These are phyloP conservation scores for Notiomystis cincta DNA, from an alignment of 2,113 vertebrate genomes.

Conservation along the genomic window DNA sequence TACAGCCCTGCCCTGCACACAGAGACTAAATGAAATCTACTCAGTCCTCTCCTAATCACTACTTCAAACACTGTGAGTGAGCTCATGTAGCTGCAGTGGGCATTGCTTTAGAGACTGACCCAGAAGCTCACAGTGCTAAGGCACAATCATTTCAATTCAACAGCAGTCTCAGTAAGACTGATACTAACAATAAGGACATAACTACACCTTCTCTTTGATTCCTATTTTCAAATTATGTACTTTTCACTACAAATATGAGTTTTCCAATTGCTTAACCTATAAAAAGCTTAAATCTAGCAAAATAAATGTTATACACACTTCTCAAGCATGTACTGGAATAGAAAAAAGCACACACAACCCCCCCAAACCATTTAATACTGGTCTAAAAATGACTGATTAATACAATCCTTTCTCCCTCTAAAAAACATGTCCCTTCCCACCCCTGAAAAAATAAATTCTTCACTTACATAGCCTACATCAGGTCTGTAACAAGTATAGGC, in stretches of 20 bases:
- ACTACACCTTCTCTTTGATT: background rate
- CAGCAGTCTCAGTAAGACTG: background rate
- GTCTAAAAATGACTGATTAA: background rate
- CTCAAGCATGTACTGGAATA: background rate
- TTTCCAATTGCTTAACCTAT: background rate
- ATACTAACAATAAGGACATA: background rate
- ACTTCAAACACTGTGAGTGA: background rate
- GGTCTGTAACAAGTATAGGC: conserved; percentile 94
- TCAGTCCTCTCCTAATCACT: background rate
- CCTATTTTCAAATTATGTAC: background rate
- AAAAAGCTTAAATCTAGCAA: background rate
- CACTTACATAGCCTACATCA: conserved; percentile 93
- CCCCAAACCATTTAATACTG: background rate
- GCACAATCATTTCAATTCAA: background rate
- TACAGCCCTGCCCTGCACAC: background rate
- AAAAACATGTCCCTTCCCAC: background rate
- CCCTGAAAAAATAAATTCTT: background rate
- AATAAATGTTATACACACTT: background rate
- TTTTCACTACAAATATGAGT: background rate
- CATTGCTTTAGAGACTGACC: background rate
- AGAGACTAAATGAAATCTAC: background rate
- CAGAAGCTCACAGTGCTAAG: background rate
- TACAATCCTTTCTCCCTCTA: background rate
- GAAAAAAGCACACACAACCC: background rate
- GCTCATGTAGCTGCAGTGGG: background rate